phyloP scores from a whole-genome alignment of 1,140 invertebrate genomes.

The Archivesica marissinica region DNA sequence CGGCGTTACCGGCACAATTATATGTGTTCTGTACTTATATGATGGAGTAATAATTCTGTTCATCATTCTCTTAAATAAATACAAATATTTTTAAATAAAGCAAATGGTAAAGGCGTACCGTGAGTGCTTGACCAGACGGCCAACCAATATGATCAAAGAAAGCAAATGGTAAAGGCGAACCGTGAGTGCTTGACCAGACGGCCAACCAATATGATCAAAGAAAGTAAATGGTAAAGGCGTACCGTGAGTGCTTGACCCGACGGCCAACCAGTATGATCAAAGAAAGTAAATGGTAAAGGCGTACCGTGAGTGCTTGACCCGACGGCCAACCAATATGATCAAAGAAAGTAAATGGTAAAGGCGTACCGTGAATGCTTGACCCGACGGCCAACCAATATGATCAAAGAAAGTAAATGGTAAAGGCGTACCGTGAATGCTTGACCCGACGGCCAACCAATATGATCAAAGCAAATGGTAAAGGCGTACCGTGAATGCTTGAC shows the following conservation, averaged over 20 bases:
- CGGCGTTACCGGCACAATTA: too few species aligned
- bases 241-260: slow-evolving; percentile 3
- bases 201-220: background rate
- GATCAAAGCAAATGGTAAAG: background rate
- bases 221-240: background rate
- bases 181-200: background rate
- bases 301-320: slow-evolving; percentile 4
- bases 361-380: slow-evolving; percentile 4
- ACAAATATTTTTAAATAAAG: too few species aligned
- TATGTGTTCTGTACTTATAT: too few species aligned
- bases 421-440: slow-evolving; percentile 13
- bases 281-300: background rate
- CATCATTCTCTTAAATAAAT: too few species aligned
- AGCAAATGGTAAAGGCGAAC: background rate
- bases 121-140: slow-evolving; percentile 3
- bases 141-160: slow-evolving; percentile 48
- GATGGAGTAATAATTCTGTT: too few species aligned
- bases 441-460: slow-evolving; percentile 39
- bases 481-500: slow-evolving; percentile 15
- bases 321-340: slow-evolving; percentile 50
- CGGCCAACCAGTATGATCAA: slow-evolving; percentile 54
- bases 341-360: too few species aligned
- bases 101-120: too few species aligned
- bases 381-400: slow-evolving; percentile 46
- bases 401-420: too few species aligned